A percentile compares a stretch with the other conserved stretches of the same genome.
These are phyloP conservation scores for Stictonetta naevosa DNA, from an alignment of 2,113 vertebrate species.

Conservation along the genomic window DNA sequence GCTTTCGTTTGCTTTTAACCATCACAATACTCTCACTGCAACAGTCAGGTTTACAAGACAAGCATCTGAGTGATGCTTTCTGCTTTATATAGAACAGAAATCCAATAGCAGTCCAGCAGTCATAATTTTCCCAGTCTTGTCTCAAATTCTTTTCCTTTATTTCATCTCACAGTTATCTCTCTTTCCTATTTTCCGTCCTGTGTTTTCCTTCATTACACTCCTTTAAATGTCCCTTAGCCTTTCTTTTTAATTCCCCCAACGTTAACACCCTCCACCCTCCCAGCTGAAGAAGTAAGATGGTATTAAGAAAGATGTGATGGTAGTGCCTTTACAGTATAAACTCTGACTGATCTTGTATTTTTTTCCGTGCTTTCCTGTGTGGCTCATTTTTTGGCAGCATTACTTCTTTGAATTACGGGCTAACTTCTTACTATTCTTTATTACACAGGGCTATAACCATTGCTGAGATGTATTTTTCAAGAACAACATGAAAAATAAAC, in stretches of 20 bases:
- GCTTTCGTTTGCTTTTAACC: background rate
- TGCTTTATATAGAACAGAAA: background rate
- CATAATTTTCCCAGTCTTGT: background rate
- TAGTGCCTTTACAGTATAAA: background rate
- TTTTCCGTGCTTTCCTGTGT: background rate
- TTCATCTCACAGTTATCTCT: background rate
- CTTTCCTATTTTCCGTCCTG: rapidly evolving
- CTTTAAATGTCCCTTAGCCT: background rate
- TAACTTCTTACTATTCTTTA: background rate
- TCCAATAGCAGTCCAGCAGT: background rate
- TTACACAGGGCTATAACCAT: background rate
- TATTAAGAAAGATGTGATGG: background rate
- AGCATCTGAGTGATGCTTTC: background rate
- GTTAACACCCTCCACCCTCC: background rate
- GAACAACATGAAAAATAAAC: background rate
- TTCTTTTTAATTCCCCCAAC: background rate
- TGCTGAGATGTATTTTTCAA: background rate
- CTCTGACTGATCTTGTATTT: background rate
- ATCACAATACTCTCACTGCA: background rate
- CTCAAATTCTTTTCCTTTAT: background rate
- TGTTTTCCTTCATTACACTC: background rate
- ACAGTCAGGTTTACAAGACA: background rate
- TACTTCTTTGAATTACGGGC: background rate
- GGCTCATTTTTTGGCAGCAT: background rate
- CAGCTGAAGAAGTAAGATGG: background rate